Base-by-base conservation (phyloP, 2,113 vertebrate genomes). In the Butastur rufipennis region DNA sequence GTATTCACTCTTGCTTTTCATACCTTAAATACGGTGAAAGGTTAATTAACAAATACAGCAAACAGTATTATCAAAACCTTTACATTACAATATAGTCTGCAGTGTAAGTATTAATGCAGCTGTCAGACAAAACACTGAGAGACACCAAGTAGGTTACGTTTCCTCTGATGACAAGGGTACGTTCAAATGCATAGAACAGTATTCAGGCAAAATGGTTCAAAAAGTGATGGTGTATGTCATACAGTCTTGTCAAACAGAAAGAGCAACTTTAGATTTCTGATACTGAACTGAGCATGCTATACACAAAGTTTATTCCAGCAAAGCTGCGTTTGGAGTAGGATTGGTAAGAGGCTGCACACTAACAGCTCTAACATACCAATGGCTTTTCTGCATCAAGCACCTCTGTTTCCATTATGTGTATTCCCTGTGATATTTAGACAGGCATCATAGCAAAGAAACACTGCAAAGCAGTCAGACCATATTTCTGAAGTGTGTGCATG, bases 211-310 rank as follows among this genome's bases (percentile, higher is more conserved):
- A 82, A 43, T 2, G 11, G 11, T 38, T 66, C n/a, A 21, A 56
- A 67, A 73, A 63, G 36, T 1, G 23, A 23, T 23, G 17, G 8
- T 13, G 8, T n/a, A 34, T 10, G 14, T 26, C 19, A 34, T 74
- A 47, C 26, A 36, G 34, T 6, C 29, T n/a, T n/a, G 21, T 20
- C 36, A 53, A 52, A 63, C 55, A 68, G 25, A 40, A 65, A 38
- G 27, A 83, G 71, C 22, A 86, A 19, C n/a, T 55, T 42, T 6
- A n/a, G 4, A 47, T n/a, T 68, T 45, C 29, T 15, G 34, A 48
- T 25, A 26, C 11, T 40, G 42, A 67, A 19, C 23, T 1, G 0
- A 43, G 32, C 10, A 4, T 3, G 14, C 13, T 22, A 18, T 3
- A 40, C 25, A 19, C 12, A 42, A 22, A 36, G 29, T 26, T 15